Base-by-base conservation (phyloP, 2,797 vertebrate species). In the Falco berigora region DNA sequence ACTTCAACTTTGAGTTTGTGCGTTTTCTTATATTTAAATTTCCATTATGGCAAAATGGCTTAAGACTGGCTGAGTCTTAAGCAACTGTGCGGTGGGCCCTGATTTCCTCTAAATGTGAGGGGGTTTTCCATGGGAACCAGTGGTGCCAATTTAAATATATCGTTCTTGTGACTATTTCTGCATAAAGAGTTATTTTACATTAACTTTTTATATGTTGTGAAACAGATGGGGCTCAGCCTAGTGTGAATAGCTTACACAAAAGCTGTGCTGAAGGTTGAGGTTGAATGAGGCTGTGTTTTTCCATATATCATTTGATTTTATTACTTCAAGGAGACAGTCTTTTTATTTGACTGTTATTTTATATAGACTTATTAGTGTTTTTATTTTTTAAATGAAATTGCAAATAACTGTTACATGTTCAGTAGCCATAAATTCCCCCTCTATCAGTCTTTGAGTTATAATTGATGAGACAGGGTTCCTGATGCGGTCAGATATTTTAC, bases 311-410 rank as follows among this genome's bases (percentile, higher is more conserved):
- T 78, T 88, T 83, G 49, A 42, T 89, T 92, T 91, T 91, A 95
- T 88, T 68, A n/a, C 85, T 59, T 58, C 61, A n/a, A 64, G 55
- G 84, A 95, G 92, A 92, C 40, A 56, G 69, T 13, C 25, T 25
- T 88, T 95, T 93, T 28, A 58, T 67, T 49, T 88, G 84, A 61
- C 86, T 92, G 62, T 59, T 73, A 32, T 92, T 95, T 96, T 92
- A 58, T 49, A 21, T 23, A 55, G 79, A 69, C 47, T 95, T 85
- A 61, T 82, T 91, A 46, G 71, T 69, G 38, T 8, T 76, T 91
- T 92, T 69, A 47, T 64, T 42, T 42, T 42, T 42, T 6, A 2
- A 53, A 78, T 79, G 62, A 47, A 50, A 42, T 15, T 69, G 50
- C 80, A 84, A 68, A 79, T 66, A 71, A 78, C 23, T 13, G 66